Evolutionary conservation across 2,888 invertebrate species (phyloP), one percentile per base, ranked within the genome.

Genomic region (Hesperia comma): DNA sequence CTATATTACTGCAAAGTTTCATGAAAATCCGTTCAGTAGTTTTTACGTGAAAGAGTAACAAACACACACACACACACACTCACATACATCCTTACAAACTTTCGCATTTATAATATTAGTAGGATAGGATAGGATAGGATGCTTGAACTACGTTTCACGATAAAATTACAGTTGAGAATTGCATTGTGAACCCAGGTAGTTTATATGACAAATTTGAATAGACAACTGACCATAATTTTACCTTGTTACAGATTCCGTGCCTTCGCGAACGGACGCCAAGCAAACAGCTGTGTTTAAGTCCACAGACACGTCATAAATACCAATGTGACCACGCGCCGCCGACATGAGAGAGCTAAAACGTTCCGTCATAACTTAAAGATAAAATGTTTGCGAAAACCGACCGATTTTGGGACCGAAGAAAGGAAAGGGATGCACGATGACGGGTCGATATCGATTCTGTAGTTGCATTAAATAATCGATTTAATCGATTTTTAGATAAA

Each of bases 321-420:
- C 15, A 12, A n/a, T 26, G 32, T 40, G 14, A 51, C 15, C 56
- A 19, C 8, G 8, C 15, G 12, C 5, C 26, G 5, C 6, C 32
- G 49, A 72, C 71, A 79, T 81, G 81, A 76, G 74, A 82, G 72
- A 67, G 55, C 67, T 71, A 63, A 58, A 63, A 46, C 66, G 32
- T 60, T n/a, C 10, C 19, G 10, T 6, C 43, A 26, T 32, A 15
- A 46, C 12, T 43, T 17, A 63, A 67, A 75, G 63, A 67, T 70
- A 84, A 83, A 80, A 91, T 91, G 91, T 87, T 87, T 75, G 83
- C 86, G 41, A 86, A 85, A 79, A 84, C 83, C 72, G 85, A 88
- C 68, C 82, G 88, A 46, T 87, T 88, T 78, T 90, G 89, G 87
- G 90, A 91, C 78, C 81, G 91, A 72, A 85, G 90, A 80, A 90